A percentile compares a stretch with the other conserved stretches of the same genome.
phyloP scores from a whole-genome alignment of 2,113 vertebrate genomes.

The Macquaria ambigua region DNA sequence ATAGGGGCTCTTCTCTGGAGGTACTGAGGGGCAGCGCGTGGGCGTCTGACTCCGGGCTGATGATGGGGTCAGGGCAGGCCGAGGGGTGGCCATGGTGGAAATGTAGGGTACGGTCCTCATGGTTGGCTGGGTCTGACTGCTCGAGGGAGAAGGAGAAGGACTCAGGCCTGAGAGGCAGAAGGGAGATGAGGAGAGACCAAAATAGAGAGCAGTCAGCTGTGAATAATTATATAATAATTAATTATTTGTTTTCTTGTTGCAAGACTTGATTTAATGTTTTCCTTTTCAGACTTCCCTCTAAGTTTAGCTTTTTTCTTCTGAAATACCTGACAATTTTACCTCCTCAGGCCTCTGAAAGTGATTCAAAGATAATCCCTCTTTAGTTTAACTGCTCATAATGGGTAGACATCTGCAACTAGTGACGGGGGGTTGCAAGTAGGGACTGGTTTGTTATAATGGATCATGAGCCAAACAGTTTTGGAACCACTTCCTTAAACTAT shows the following conservation, averaged over 20 bases:
- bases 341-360: neutral
- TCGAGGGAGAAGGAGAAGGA: constrained; percentile 27
- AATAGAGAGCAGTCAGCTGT: neutral
- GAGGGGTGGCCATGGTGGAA: constrained; percentile 45
- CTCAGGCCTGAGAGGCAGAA: constrained; percentile 33
- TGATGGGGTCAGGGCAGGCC: constrained; percentile 57
- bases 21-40: neutral
- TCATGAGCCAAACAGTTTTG: neutral
- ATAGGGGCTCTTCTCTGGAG: constrained; percentile 24
- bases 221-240: neutral
- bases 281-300: neutral
- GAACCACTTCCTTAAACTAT: neutral
- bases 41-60: constrained; percentile 38
- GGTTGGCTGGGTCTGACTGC: constrained; percentile 8
- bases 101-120: constrained; percentile 38
- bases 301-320: neutral
- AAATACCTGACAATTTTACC: neutral
- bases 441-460: neutral
- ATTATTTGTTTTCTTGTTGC: neutral
- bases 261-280: too few species aligned
- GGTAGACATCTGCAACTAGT: neutral
- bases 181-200: neutral
- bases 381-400: neutral
- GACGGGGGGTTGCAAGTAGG: too few species aligned
- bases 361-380: neutral